phyloP scores from a whole-genome alignment of 1,140 invertebrate genomes.

The Temnothorax curvispinosus region DNA sequence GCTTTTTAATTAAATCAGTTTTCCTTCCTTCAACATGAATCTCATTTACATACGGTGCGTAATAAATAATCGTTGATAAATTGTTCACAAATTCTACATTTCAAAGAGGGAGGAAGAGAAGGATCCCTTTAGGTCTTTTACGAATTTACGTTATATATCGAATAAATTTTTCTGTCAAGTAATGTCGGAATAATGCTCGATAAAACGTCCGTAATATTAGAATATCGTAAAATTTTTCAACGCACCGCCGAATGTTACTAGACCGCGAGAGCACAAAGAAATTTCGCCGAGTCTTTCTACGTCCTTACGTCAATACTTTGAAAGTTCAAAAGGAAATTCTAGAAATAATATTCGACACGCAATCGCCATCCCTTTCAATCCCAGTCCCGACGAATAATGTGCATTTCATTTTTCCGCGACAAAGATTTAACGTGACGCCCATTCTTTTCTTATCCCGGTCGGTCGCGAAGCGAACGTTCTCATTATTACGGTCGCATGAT shows the following conservation, averaged over 20 bases:
- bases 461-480: neutral
- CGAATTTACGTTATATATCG: neutral
- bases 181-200: neutral
- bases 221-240: neutral
- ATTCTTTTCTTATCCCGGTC: constrained; percentile 3
- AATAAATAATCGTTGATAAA: neutral
- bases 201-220: neutral
- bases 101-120: neutral
- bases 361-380: neutral
- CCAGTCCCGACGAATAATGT: neutral
- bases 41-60: neutral
- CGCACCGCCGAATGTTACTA: neutral
- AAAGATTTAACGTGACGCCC: constrained; percentile 6
- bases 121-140: neutral
- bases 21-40: neutral
- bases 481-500: neutral
- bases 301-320: neutral
- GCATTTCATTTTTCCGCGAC: constrained; percentile 11
- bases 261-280: constrained; percentile 3
- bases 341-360: neutral
- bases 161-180: neutral
- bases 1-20: constrained; percentile 33
- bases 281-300: neutral
- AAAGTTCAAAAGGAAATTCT: neutral
- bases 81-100: neutral